phyloP scores from a whole-genome alignment of 2,797 vertebrate genomes.

The Lithobates sylvaticus region DNA sequence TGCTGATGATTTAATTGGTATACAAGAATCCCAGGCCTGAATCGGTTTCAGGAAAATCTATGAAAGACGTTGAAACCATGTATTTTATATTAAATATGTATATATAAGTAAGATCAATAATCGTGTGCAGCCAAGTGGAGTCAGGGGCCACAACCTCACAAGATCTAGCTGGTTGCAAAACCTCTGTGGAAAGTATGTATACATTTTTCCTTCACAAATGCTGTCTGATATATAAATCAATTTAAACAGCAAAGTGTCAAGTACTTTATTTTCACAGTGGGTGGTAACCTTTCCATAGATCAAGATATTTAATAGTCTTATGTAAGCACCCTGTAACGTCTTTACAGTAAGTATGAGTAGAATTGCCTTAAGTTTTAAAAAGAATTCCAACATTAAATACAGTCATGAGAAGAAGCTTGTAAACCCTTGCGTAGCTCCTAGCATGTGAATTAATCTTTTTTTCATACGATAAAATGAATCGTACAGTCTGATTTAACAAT shows the following conservation, averaged over 20 bases:
- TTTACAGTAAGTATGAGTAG: background rate
- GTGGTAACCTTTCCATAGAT: background rate
- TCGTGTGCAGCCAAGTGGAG: no score
- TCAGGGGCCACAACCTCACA: no score
- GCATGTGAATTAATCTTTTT: background rate
- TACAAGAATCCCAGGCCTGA: no score
- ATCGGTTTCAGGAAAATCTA: no score
- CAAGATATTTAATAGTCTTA: background rate
- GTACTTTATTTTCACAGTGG: background rate
- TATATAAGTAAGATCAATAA: no score
- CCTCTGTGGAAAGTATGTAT: background rate
- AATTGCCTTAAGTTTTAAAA: no score
- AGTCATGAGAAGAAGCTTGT: background rate
- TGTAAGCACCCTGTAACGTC: background rate
- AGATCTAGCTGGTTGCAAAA: background rate
- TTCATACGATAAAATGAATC: no score
- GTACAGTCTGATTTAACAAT: no score
- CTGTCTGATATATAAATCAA: background rate
- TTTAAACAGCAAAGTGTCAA: background rate
- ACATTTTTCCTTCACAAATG: background rate
- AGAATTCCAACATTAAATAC: background rate
- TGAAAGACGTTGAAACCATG: no score
- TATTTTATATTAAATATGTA: no score
- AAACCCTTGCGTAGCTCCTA: background rate
- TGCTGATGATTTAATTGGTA: no score